Conservation (phyloP, 2,888 invertebrate genomes). For the Nomada ruficornis region DNA sequence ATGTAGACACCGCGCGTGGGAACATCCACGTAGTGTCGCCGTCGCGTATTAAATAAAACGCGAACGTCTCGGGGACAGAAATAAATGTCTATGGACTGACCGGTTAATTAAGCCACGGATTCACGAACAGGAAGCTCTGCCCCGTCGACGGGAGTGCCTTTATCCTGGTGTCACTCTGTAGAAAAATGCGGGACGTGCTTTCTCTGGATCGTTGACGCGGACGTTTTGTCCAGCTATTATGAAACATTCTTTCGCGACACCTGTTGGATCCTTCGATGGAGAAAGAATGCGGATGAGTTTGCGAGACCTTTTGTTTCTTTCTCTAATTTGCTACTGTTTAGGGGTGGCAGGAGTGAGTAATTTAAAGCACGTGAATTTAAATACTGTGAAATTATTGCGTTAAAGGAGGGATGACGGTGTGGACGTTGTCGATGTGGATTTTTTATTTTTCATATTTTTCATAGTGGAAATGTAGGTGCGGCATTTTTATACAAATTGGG, state of each 20-base stretch:
- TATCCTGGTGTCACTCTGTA: constrained; percentile 9
- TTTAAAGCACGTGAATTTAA: too few species aligned
- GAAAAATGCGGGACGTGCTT: constrained; percentile 13
- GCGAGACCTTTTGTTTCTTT: not conserved
- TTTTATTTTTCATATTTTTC: too few species aligned
- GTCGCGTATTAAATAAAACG: constrained; percentile 47
- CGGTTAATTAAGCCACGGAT: constrained; percentile 48
- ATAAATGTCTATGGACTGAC: constrained; percentile 48
- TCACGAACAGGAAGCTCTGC: not conserved
- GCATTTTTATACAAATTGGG: too few species aligned
- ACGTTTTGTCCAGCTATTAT: constrained; percentile 16
- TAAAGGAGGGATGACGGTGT: too few species aligned
- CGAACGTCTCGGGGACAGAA: constrained; percentile 19
- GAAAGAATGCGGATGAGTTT: not conserved
- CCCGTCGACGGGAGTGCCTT: constrained; percentile 17
- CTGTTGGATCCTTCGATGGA: constrained; percentile 9
- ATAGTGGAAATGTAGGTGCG: too few species aligned
- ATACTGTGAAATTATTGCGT: too few species aligned
- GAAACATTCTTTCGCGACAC: constrained; percentile 25
- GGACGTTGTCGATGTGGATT: too few species aligned
- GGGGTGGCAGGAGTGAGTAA: too few species aligned
- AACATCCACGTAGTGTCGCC: constrained; percentile 11
- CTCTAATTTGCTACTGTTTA: not conserved
- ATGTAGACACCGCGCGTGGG: constrained; percentile 35
- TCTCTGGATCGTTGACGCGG: constrained; percentile 30